Conservation (phyloP, 2,113 vertebrate genomes). For the Daboia siamensis region DNA sequence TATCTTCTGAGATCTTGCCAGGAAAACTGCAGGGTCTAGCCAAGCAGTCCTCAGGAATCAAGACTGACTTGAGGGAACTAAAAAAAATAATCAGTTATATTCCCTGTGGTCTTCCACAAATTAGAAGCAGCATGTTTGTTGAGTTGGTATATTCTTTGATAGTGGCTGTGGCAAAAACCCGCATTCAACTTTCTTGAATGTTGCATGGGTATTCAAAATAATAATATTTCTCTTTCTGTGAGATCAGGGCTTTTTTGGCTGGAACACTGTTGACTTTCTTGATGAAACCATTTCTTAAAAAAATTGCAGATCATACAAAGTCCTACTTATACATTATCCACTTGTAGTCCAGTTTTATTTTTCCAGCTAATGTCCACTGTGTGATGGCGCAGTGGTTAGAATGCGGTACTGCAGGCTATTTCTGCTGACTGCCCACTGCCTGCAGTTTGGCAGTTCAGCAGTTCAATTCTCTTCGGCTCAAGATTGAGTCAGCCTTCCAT, state of each 20-base stretch:
- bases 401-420: too few relatives aligned
- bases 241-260: not conserved
- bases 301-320: not conserved
- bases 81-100: not conserved
- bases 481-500: too few relatives aligned
- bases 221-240: not conserved
- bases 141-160: too few relatives aligned
- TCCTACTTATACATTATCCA: not conserved
- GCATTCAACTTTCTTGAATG: not conserved
- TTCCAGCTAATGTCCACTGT: not conserved
- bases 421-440: too few relatives aligned
- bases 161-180: not conserved
- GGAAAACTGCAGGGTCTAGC: not conserved
- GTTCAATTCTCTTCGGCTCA: too few relatives aligned
- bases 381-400: too few relatives aligned
- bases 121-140: not conserved
- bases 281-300: not conserved
- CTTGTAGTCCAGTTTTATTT: not conserved
- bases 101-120: not conserved
- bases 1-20: not conserved
- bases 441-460: too few relatives aligned
- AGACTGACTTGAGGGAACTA: not conserved
- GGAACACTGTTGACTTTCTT: not conserved
- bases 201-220: not conserved
- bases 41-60: not conserved